Evolutionary conservation across 2,113 vertebrate genomes (phyloP).

Genomic region (Redunca redunca): DNA sequence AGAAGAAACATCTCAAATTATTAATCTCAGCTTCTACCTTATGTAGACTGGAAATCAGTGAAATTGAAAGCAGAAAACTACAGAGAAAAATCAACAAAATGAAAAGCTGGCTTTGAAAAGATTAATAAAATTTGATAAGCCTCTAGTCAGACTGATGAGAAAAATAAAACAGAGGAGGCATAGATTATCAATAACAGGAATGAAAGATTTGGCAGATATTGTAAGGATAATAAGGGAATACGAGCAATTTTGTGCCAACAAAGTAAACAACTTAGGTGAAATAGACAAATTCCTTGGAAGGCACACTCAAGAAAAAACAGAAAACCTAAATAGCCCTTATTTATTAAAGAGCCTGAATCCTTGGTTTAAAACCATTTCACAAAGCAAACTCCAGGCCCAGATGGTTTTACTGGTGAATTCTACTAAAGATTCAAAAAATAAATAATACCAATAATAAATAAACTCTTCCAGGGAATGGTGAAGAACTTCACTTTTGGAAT

Average conservation of each 20-base stretch:
- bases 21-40: background rate
- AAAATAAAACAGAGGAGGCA: background rate
- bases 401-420: background rate
- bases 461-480: background rate
- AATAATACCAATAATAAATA: background rate
- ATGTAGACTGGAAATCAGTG: background rate
- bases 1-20: background rate
- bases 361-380: background rate
- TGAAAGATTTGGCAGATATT: background rate
- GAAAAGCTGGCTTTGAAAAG: background rate
- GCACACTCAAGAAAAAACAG: background rate
- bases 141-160: background rate
- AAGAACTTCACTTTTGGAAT: background rate
- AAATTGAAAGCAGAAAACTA: background rate
- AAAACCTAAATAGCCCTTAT: background rate
- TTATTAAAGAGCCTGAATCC: background rate
- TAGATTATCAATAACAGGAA: background rate
- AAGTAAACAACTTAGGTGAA: background rate
- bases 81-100: background rate
- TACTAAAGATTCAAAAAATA: background rate
- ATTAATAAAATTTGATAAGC: background rate
- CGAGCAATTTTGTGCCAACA: background rate
- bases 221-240: background rate
- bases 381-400: background rate
- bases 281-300: background rate